A percentile compares a stretch with the other conserved stretches of the same genome.
phyloP scores from a whole-genome alignment of 2,888 invertebrate genomes.

The Ichneumoninae sp. region DNA sequence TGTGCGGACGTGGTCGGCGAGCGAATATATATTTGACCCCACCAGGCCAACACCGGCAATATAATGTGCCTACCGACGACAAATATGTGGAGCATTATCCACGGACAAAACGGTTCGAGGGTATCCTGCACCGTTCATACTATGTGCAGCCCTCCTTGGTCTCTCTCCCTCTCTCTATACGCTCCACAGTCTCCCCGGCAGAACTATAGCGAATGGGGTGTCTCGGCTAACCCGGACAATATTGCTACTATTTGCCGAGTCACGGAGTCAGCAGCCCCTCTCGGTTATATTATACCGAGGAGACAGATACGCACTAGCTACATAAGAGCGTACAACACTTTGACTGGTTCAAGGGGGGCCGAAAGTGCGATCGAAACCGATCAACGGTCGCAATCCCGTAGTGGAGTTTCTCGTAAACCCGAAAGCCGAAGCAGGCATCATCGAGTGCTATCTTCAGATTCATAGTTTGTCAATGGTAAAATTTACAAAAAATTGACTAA shows the following conservation, averaged over 20 bases:
- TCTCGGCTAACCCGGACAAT: slow-evolving; percentile 77
- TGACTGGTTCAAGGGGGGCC: slow-evolving; percentile 36
- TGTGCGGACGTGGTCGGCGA: slow-evolving; percentile 38
- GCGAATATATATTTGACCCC: slow-evolving; percentile 55
- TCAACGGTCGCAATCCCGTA: slow-evolving; percentile 36
- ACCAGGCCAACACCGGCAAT: slow-evolving; percentile 46
- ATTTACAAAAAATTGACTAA: background rate
- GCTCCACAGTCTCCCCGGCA: slow-evolving; percentile 28
- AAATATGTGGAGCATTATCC: slow-evolving; percentile 70
- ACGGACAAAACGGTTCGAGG: slow-evolving; percentile 65
- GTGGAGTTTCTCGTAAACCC: background rate
- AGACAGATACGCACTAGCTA: slow-evolving; percentile 2
- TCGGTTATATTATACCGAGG: background rate
- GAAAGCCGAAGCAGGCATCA: background rate
- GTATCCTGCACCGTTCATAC: slow-evolving; percentile 19
- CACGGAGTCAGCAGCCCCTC: slow-evolving; percentile 73
- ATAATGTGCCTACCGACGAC: slow-evolving; percentile 63
- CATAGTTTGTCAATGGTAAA: background rate
- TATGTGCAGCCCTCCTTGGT: background rate
- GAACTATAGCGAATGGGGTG: slow-evolving; percentile 73
- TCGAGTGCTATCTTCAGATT: background rate
- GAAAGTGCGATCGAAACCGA: slow-evolving; percentile 38
- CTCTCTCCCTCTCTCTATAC: background rate
- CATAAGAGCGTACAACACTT: slow-evolving; percentile 18
- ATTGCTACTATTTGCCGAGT: slow-evolving; percentile 79